Evolutionary conservation across 2,113 vertebrate species (phyloP).

Genomic region (Hippolais icterina): DNA sequence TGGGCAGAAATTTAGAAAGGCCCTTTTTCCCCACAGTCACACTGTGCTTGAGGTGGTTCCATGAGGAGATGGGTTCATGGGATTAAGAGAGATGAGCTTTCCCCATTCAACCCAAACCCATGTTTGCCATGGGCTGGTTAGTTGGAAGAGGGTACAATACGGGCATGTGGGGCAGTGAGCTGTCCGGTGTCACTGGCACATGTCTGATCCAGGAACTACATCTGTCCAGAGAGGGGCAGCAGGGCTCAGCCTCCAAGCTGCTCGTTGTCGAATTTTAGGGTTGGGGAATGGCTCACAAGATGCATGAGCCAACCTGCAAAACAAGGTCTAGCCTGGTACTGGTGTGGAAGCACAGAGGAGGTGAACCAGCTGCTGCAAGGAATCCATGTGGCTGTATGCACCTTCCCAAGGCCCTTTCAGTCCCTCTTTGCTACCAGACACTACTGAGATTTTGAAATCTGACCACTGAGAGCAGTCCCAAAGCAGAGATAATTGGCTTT

Average conservation of each 20-base stretch:
- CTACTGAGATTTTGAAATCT: not conserved
- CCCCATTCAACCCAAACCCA: accelerated
- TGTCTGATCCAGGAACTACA: not conserved
- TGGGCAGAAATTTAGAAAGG: not conserved
- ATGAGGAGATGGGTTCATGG: not conserved
- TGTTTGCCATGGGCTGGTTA: not conserved
- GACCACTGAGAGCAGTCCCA: not conserved
- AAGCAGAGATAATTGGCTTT: not conserved
- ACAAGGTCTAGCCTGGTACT: not conserved
- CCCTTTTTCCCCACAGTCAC: accelerated
- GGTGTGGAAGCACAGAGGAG: not conserved
- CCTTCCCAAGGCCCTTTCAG: not conserved
- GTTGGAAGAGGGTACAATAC: not conserved
- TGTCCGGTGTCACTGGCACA: not conserved
- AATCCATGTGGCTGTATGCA: not conserved
- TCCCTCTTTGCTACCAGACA: not conserved
- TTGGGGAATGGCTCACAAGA: not conserved
- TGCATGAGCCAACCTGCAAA: accelerated
- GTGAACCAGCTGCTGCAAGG: not conserved
- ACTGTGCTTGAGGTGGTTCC: accelerated
- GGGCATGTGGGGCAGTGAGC: accelerated
- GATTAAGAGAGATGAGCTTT: not conserved
- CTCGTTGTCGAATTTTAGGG: accelerated
- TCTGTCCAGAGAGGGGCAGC: not conserved
- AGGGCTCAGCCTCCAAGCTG: not conserved